Evolutionary conservation across 2,888 invertebrate species (phyloP).

Genomic region (Chironomus riparius): DNA sequence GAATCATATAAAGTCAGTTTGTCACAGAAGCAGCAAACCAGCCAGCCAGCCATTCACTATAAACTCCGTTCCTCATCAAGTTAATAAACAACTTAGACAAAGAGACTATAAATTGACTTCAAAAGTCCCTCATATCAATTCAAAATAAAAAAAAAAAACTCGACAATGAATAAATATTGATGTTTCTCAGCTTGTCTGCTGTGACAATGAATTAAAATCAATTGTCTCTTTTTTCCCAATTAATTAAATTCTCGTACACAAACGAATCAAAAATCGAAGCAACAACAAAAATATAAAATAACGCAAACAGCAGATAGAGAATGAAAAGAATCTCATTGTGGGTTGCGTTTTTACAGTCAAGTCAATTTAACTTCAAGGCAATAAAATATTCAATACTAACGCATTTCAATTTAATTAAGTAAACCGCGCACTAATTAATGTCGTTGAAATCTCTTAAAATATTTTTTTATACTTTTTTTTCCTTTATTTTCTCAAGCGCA

Average conservation of each 20-base stretch:
- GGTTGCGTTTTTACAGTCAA: not conserved
- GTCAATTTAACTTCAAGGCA: no score
- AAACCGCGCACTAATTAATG: not conserved
- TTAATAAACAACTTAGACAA: no score
- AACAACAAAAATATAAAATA: not conserved
- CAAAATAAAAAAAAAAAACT: no score
- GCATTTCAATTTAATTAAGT: slow-evolving; percentile 2
- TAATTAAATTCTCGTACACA: not conserved
- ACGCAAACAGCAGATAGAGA: not conserved
- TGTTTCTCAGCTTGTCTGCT: not conserved
- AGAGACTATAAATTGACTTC: no score
- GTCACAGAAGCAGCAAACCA: no score
- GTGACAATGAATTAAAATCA: not conserved
- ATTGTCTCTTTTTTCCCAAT: not conserved
- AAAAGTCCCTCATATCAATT: no score
- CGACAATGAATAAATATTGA: not conserved
- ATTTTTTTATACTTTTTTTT: not conserved
- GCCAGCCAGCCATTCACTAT: no score
- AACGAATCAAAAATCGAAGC: no score
- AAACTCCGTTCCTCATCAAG: no score
- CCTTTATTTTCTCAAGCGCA: not conserved
- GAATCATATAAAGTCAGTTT: no score
- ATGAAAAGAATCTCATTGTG: not conserved
- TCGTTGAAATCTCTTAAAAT: not conserved
- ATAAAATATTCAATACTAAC: not conserved